These are phyloP conservation scores for Amphipoea lucens DNA, from an alignment of 2,888 invertebrate species.

Conservation along the genomic window DNA sequence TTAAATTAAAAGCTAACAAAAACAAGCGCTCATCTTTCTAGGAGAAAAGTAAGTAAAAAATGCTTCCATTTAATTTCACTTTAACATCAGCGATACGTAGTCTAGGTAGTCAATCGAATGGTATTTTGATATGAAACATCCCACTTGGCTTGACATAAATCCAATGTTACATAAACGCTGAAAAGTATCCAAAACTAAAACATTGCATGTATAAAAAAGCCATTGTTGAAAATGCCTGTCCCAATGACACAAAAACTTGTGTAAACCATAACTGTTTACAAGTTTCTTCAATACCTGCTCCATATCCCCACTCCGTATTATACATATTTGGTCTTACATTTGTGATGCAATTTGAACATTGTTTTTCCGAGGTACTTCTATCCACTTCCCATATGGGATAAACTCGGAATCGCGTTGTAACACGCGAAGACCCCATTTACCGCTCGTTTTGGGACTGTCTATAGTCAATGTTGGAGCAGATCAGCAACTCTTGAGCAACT, in stretches of 20 bases:
- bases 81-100: background rate
- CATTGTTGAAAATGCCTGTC: no score
- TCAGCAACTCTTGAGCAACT: conserved; percentile 34
- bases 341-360: conserved; percentile 53
- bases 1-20: conserved; percentile 19
- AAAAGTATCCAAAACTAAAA: background rate
- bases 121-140: background rate
- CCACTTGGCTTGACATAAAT: background rate
- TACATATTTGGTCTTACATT: conserved; percentile 38
- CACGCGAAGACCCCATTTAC: conserved; percentile 63
- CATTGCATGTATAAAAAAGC: background rate
- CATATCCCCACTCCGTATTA: conserved; percentile 28
- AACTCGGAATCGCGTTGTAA: conserved; percentile 61
- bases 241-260: background rate
- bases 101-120: background rate
- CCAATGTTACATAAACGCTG: background rate
- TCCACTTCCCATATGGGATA: conserved; percentile 59
- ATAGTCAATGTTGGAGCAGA: conserved; percentile 33
- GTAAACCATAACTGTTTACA: background rate
- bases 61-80: background rate
- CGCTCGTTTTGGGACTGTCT: conserved; percentile 58
- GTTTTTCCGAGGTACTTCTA: conserved; percentile 57
- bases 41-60: background rate
- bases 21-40: background rate
- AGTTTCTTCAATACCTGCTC: conserved; percentile 13